A percentile compares a stretch with the other conserved stretches of the same genome.
These are phyloP conservation scores for Pseudomyrmex dendroicus DNA, from an alignment of 1,140 invertebrate genomes.

Conservation along the genomic window DNA sequence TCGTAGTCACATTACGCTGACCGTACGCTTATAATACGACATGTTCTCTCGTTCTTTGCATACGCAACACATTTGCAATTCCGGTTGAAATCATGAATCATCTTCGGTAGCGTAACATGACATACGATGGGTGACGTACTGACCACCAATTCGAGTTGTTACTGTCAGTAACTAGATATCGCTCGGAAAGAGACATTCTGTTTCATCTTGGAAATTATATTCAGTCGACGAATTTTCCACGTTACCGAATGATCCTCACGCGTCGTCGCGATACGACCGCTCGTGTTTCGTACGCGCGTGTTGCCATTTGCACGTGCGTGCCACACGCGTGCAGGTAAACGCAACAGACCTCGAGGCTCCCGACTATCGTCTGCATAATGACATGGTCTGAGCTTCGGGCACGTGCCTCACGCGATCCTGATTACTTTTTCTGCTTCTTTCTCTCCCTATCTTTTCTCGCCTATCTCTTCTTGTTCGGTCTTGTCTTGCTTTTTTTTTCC, in stretches of 20 bases:
- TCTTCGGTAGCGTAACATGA: conserved; percentile 47
- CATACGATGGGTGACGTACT: conserved; percentile 48
- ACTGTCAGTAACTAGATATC: not conserved
- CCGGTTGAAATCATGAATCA: conserved; percentile 61
- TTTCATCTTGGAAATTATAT: conserved; percentile 9
- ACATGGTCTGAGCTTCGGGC: conserved; percentile 78
- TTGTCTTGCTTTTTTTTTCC: conserved; percentile 12
- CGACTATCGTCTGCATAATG: conserved; percentile 80
- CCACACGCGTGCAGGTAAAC: conserved; percentile 70
- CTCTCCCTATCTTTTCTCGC: conserved; percentile 57
- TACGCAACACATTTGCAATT: conserved; percentile 28
- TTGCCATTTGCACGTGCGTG: conserved; percentile 56
- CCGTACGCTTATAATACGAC: conserved; percentile 23
- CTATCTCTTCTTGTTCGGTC: conserved; percentile 39
- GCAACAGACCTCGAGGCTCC: conserved; percentile 70
- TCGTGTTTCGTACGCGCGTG: conserved; percentile 38
- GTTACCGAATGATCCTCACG: conserved; percentile 40
- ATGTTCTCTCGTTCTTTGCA: conserved; percentile 20
- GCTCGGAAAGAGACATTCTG: not conserved
- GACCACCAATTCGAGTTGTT: conserved; percentile 46
- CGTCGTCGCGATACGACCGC: conserved; percentile 28
- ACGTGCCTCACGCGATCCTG: conserved; percentile 84
- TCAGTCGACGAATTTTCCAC: conserved; percentile 40
- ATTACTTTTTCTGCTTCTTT: conserved; percentile 74
- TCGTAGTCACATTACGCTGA: conserved; percentile 26